phyloP scores from a whole-genome alignment of 2,797 vertebrate genomes.

The Manis crassicaudata region DNA sequence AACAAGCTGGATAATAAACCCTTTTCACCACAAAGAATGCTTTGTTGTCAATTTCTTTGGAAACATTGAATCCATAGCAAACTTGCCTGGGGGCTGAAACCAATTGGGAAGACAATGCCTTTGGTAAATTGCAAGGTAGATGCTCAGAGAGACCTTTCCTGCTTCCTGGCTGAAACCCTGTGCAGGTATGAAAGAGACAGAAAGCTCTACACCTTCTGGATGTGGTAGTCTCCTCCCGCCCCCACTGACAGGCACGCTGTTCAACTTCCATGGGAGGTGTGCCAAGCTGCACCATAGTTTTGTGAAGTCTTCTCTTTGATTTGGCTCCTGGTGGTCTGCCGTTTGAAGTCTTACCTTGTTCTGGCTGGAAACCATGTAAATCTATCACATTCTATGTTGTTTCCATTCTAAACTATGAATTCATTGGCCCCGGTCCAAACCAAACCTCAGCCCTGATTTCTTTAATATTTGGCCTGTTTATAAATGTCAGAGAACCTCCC shows the following conservation, averaged over 20 bases:
- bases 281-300: background rate
- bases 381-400: constrained; percentile 27
- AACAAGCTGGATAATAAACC: no score
- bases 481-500: constrained; percentile 42
- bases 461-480: constrained; percentile 34
- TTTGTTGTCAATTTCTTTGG: no score
- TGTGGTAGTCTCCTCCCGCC: no score
- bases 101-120: no score
- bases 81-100: no score
- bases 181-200: background rate
- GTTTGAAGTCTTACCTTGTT: constrained; percentile 37
- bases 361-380: constrained; percentile 57
- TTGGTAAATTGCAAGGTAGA: background rate
- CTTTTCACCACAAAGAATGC: no score
- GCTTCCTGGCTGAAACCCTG: background rate
- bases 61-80: no score
- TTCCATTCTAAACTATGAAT: constrained; percentile 32
- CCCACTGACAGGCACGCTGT: background rate
- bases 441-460: constrained; percentile 53
- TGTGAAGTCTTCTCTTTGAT: background rate
- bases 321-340: background rate
- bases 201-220: background rate
- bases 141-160: background rate
- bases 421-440: background rate
- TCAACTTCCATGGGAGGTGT: background rate